Conservation (phyloP, 2,797 vertebrate species). For the Heliangelus exortis region DNA sequence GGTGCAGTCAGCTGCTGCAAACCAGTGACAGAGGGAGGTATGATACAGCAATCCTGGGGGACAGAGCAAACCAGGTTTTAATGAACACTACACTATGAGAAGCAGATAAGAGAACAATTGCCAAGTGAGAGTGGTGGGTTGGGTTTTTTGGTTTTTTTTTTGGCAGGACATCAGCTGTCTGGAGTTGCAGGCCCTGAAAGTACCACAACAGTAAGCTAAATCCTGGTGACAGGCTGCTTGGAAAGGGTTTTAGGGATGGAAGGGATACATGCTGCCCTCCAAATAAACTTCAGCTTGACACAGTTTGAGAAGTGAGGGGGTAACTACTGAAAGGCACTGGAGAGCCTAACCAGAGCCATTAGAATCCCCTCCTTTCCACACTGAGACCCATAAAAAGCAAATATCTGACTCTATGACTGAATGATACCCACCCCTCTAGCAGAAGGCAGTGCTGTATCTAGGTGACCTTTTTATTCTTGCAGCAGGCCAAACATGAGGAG, state of each 20-base stretch:
- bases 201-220: neutral
- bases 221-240: neutral
- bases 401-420: neutral
- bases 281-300: neutral
- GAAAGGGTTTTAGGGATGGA: neutral
- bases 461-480: conserved; percentile 21
- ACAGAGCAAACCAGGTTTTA: neutral
- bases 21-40: neutral
- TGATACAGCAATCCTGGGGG: neutral
- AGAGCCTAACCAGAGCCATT: neutral
- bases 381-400: neutral
- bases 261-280: neutral
- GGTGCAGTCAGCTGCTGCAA: neutral
- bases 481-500: conserved; percentile 40
- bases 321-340: neutral
- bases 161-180: neutral
- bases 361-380: neutral
- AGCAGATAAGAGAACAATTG: neutral
- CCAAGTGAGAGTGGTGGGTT: neutral
- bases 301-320: fast-evolving
- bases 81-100: neutral
- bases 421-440: neutral
- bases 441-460: neutral
- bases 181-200: neutral
- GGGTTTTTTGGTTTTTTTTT: neutral